Conservation (phyloP, 2,888 invertebrate genomes). For the Myopa testacea region DNA sequence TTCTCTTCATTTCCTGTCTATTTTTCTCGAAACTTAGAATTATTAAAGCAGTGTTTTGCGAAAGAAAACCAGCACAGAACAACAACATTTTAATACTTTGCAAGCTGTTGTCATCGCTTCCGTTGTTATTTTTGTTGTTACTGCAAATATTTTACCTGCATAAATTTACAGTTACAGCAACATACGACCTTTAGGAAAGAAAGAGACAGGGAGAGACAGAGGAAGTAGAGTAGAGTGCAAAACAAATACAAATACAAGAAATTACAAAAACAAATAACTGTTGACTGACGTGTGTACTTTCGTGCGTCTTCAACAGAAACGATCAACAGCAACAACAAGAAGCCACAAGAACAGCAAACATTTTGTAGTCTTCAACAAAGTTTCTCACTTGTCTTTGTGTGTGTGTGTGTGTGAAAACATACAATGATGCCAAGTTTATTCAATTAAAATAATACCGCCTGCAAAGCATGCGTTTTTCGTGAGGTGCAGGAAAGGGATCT, state of each 20-base stretch:
- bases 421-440: slow-evolving; percentile 34
- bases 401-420: background rate
- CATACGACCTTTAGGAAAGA: background rate
- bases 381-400: background rate
- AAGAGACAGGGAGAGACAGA: no score
- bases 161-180: background rate
- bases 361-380: background rate
- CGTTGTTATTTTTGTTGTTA: background rate
- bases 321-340: slow-evolving; percentile 10
- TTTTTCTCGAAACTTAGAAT: background rate
- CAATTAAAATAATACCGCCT: slow-evolving; percentile 36
- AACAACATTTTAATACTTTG: background rate
- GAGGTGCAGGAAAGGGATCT: background rate
- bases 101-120: background rate
- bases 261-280: background rate
- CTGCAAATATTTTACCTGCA: background rate
- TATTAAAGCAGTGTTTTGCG: background rate
- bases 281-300: background rate
- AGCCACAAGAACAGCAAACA: background rate
- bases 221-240: no score
- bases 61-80: no score
- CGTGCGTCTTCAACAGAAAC: background rate
- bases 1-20: no score
- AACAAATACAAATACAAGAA: no score
- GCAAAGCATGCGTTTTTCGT: background rate